Percentiles rank a stretch among this genome's conserved stretches.
phyloP scores from a whole-genome alignment of 2,888 invertebrate genomes.

The Myathropa florea region DNA sequence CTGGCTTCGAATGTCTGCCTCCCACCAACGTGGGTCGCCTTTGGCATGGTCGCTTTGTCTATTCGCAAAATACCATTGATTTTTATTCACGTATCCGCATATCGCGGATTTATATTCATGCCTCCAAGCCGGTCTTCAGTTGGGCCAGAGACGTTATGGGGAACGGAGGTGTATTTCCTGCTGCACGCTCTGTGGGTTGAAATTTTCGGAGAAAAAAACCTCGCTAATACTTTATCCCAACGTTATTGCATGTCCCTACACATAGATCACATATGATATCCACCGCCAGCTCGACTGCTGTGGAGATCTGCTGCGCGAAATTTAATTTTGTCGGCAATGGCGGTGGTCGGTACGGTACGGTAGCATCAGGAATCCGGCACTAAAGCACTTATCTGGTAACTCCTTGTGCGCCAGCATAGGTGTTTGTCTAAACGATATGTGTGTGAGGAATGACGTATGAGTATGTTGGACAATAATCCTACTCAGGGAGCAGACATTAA shows the following conservation, averaged over 20 bases:
- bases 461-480: constrained; percentile 69
- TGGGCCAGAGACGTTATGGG: not conserved
- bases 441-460: constrained; percentile 43
- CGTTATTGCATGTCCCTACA: constrained; percentile 70
- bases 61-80: constrained; percentile 56
- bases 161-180: constrained; percentile 10
- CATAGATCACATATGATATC: constrained; percentile 69
- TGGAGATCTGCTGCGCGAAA: constrained; percentile 59
- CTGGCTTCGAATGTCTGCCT: not conserved
- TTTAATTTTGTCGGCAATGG: constrained; percentile 60
- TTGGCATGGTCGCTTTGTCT: constrained; percentile 56
- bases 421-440: constrained; percentile 38
- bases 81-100: constrained; percentile 62
- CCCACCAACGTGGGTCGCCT: not conserved
- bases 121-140: constrained; percentile 23
- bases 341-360: constrained; percentile 45
- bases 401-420: constrained; percentile 52
- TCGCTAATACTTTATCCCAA: constrained; percentile 67
- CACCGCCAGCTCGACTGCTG: constrained; percentile 27
- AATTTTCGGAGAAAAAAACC: constrained; percentile 37
- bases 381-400: constrained; percentile 50
- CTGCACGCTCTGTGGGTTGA: constrained; percentile 25
- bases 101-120: constrained; percentile 61
- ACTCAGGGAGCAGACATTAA: constrained; percentile 71
- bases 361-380: constrained; percentile 33